Conservation (phyloP, 2,797 vertebrate species). For the Melanotaenia nigrans region DNA sequence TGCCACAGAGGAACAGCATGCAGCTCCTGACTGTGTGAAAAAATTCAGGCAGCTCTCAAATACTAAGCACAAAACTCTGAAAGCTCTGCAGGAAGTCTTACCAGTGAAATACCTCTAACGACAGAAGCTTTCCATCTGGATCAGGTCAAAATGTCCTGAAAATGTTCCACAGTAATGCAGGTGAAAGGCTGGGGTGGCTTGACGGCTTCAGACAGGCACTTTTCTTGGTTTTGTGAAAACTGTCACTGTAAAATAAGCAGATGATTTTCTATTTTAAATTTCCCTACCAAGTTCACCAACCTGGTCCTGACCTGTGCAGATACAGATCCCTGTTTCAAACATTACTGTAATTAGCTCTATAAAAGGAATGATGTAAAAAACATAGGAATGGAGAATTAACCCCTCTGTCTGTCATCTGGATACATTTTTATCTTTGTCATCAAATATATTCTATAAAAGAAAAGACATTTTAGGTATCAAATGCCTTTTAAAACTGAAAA, state of each 20-base stretch:
- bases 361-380: conserved; percentile 23
- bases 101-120: conserved; percentile 5
- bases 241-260: conserved; percentile 3
- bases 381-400: conserved; percentile 13
- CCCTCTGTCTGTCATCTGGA: not conserved
- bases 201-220: conserved; percentile 29
- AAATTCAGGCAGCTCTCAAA: not conserved
- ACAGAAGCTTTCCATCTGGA: conserved; percentile 20
- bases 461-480: conserved; percentile 5
- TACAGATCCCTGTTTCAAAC: conserved; percentile 1
- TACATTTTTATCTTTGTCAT: not conserved
- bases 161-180: conserved; percentile 8
- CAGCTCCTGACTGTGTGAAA: conserved; percentile 1
- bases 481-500: conserved; percentile 3
- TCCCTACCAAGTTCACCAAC: conserved; percentile 4
- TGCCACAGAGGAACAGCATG: not conserved
- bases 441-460: conserved; percentile 20
- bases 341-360: conserved; percentile 6
- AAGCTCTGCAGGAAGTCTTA: conserved; percentile 8
- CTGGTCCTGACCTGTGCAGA: conserved; percentile 15
- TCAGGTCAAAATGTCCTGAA: conserved; percentile 30
- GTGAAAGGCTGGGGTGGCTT: conserved; percentile 5
- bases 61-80: conserved; percentile 5
- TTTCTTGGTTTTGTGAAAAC: conserved; percentile 28
- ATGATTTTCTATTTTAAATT: conserved; percentile 16